Evolutionary conservation across 2,797 vertebrate genomes (phyloP).

Genomic region (Austrolebias charrua): DNA sequence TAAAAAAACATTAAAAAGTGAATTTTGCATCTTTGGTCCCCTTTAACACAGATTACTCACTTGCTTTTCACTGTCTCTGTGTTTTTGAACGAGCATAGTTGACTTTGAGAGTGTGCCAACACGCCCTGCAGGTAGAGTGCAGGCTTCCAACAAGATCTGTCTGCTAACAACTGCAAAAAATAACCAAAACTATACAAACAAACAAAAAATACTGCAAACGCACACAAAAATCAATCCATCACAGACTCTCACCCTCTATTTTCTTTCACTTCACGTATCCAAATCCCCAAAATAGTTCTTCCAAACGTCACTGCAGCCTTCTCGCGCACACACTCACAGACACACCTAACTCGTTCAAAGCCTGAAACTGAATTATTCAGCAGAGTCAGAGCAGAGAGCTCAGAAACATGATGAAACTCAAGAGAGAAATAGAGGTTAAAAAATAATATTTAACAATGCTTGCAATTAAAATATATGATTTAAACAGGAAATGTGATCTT

Average conservation of each 20-base stretch:
- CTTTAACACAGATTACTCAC: constrained; percentile 23
- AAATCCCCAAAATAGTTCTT: constrained; percentile 64
- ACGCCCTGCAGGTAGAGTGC: constrained; percentile 47
- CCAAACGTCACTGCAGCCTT: constrained; percentile 50
- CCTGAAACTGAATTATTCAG: constrained; percentile 68
- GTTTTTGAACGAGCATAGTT: constrained; percentile 3
- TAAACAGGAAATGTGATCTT: neutral
- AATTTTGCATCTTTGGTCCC: too few relatives aligned
- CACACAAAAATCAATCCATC: constrained; percentile 62
- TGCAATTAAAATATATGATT: neutral
- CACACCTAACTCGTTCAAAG: constrained; percentile 27
- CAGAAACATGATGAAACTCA: constrained; percentile 44
- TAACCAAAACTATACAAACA: constrained; percentile 47
- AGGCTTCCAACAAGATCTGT: constrained; percentile 52
- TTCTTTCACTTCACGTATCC: constrained; percentile 55
- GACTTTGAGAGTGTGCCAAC: constrained; percentile 34
- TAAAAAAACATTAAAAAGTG: too few relatives aligned
- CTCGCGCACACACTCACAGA: constrained; percentile 12
- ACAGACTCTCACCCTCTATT: constrained; percentile 45
- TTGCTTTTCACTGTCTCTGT: constrained; percentile 19
- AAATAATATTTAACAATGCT: neutral
- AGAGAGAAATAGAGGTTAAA: neutral
- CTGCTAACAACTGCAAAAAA: constrained; percentile 60
- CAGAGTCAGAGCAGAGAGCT: constrained; percentile 54
- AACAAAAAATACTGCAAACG: constrained; percentile 36